Evolutionary conservation across 64 coral and sea anemone genomes (phyloP), one percentile per base, ranked within the genome.

Genomic region (Astreopora myriophthalma): DNA sequence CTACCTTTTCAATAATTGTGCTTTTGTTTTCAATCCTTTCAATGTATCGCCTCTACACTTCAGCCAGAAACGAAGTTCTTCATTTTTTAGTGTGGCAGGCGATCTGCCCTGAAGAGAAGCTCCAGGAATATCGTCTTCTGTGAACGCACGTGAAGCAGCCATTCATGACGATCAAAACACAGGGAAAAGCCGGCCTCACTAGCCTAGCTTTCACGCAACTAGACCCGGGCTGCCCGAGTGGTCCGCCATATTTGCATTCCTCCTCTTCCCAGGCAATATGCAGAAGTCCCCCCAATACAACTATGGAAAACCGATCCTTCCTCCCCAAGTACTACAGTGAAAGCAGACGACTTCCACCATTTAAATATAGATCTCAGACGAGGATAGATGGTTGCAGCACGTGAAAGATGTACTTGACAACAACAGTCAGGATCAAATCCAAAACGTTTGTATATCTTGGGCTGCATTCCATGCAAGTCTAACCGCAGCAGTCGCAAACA

Each of bases 281-380:
- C 83, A 67, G 83, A 86, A 42, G 85, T 87, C 8, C 85, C 85
- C 37, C 40, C 85, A 16, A 38, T 87, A 73, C 38, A 87, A 48
- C 19, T n/a, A 48, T 87, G 85, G 85, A 87, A 40, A 87, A 87
- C 20, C 31, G 64, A 87, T 73, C 85, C 85, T 86, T 69, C 84
- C 19, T 69, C 71, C 25, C 63, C 84, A 86, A 86, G 33, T n/a
- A 69, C 63, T 26, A 70, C 31, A 40, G 63, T 86, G 35, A 86
- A 86, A 42, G 27, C 84, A 86, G 63, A 49, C 20, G 40, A 75
- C 73, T 34, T 75, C 39, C 85, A 71, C 64, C n/a, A 24, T 38
- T 48, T 71, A 87, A 71, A 20, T 32, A 29, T 71, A 39, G 34
- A 72, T 28, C 67, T 44, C 84, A 68, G 57, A 36, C 16, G 82